Evolutionary conservation across 2,888 invertebrate genomes (phyloP).

Genomic region (Tipula unca): DNA sequence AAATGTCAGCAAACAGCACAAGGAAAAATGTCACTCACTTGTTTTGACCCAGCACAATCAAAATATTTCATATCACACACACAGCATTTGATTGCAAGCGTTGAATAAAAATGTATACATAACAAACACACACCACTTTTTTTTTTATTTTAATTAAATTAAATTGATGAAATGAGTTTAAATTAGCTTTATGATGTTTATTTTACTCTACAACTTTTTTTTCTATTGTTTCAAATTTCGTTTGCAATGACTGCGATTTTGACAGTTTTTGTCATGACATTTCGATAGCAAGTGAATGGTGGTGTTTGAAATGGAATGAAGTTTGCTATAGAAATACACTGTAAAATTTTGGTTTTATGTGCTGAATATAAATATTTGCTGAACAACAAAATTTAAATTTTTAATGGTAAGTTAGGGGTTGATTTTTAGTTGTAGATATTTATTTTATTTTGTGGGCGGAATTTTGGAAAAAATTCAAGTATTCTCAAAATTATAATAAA

Average conservation of each 20-base stretch:
- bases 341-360: background rate
- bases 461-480: too few relatives aligned
- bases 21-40: background rate
- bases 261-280: background rate
- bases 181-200: background rate
- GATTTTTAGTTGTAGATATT: too few relatives aligned
- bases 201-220: background rate
- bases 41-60: background rate
- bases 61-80: background rate
- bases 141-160: background rate
- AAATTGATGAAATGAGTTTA: too few relatives aligned
- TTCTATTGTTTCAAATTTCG: background rate
- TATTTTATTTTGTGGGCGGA: too few relatives aligned
- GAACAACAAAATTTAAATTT: background rate
- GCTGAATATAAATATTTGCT: background rate
- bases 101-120: background rate
- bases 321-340: background rate
- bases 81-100: background rate
- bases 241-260: background rate
- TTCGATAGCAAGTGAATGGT: background rate
- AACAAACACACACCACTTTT: background rate
- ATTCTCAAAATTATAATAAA: too few relatives aligned
- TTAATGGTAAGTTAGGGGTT: too few relatives aligned
- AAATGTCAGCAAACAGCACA: background rate
- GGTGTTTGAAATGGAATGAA: background rate